These are phyloP conservation scores for Orcinus orca DNA, from an alignment of 2,113 vertebrate species.

Conservation along the genomic window DNA sequence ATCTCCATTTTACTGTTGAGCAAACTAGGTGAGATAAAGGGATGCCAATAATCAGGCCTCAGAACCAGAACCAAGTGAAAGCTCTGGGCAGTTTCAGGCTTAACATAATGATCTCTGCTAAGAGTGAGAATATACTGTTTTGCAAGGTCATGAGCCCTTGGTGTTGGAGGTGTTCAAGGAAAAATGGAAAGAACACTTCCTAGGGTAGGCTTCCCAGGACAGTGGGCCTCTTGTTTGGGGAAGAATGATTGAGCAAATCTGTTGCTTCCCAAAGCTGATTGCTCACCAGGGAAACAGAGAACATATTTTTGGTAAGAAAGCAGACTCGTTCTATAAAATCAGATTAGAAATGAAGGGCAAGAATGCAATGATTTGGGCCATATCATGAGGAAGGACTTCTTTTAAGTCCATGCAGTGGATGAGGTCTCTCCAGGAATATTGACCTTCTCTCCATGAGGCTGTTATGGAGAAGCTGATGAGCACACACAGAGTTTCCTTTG, in stretches of 20 bases:
- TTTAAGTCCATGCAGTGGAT: neutral
- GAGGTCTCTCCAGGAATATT: neutral
- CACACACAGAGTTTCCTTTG: neutral
- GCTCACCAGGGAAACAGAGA: neutral
- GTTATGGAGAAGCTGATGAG: neutral
- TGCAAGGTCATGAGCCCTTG: neutral
- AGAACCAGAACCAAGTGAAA: neutral
- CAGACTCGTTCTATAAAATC: neutral
- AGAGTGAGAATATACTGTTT: neutral
- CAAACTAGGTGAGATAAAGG: neutral
- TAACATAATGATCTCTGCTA: neutral
- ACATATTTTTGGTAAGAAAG: conserved; percentile 19
- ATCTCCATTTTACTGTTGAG: neutral
- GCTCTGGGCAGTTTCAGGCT: neutral
- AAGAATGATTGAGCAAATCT: neutral
- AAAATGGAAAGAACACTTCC: neutral
- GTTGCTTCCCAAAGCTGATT: neutral
- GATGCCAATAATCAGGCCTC: neutral
- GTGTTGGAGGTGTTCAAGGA: neutral
- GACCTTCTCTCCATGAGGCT: neutral
- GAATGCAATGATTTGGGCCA: neutral
- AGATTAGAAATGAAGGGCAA: neutral
- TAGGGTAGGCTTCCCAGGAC: neutral
- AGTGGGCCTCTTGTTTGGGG: neutral
- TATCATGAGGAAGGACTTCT: neutral